A percentile compares a stretch with the other conserved stretches of the same genome.
Conservation (phyloP, 1,140 invertebrate species). For the Archivesica marissinica region DNA sequence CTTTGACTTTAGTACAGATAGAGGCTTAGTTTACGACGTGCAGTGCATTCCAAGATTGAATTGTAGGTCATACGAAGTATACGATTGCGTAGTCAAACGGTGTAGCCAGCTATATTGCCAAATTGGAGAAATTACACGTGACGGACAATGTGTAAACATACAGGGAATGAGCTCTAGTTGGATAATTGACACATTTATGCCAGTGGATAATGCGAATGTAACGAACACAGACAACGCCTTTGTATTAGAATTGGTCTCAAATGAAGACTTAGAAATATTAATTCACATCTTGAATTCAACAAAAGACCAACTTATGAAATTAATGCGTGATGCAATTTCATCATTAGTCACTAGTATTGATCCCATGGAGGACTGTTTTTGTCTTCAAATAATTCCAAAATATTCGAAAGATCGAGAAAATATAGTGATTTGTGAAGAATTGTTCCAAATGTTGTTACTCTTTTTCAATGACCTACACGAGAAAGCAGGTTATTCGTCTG, state of each 20-base stretch:
- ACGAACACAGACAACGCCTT: not conserved
- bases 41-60: not conserved
- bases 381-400: too few species aligned
- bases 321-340: not conserved
- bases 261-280: not conserved
- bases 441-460: not conserved
- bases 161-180: too few species aligned
- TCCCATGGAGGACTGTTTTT: not conserved
- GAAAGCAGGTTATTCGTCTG: not conserved
- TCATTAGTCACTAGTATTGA: not conserved
- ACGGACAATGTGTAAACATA: not conserved
- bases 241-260: not conserved
- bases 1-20: not conserved
- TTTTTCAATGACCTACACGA: not conserved
- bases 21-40: not conserved
- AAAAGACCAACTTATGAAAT: not conserved
- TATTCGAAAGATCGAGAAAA: not conserved
- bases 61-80: constrained; percentile 3
- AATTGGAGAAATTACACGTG: not conserved
- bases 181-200: not conserved
- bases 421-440: not conserved
- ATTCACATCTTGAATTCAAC: not conserved
- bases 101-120: not conserved
- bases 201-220: not conserved
- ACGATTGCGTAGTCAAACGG: not conserved